phyloP scores from a whole-genome alignment of 2,797 vertebrate species.

The Gadopsis bispinosus region DNA sequence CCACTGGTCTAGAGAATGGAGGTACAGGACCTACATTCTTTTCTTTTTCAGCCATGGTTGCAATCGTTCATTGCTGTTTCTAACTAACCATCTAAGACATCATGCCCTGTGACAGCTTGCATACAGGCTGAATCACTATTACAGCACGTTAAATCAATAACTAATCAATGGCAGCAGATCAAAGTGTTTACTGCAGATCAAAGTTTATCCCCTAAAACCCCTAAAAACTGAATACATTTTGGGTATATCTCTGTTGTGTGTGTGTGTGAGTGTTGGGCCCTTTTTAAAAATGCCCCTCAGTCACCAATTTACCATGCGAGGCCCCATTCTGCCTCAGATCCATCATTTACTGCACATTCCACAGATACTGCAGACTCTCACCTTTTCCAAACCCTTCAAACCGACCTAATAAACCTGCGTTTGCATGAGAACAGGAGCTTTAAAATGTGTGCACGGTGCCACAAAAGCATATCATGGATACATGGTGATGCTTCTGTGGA shows the following conservation, averaged over 20 bases:
- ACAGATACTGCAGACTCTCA: slow-evolving; percentile 52
- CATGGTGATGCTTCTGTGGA: too few relatives aligned
- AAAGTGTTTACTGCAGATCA: not conserved
- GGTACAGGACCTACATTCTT: not conserved
- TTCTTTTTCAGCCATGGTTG: not conserved
- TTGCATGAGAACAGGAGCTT: slow-evolving; percentile 3
- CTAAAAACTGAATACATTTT: too few relatives aligned
- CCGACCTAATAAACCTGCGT: slow-evolving; percentile 25
- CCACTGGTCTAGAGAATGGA: too few relatives aligned
- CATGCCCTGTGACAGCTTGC: not conserved
- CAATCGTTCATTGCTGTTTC: not conserved
- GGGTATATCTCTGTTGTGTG: not conserved
- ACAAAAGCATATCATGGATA: too few relatives aligned
- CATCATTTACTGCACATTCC: slow-evolving; percentile 63
- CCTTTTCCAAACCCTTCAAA: slow-evolving; percentile 29
- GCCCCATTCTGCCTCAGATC: slow-evolving; percentile 24
- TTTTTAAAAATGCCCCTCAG: slow-evolving; percentile 30
- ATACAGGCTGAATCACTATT: not conserved
- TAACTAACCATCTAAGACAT: not conserved
- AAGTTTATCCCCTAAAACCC: too few relatives aligned
- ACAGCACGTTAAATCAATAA: not conserved
- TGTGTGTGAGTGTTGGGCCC: slow-evolving; percentile 42
- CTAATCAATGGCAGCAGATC: not conserved
- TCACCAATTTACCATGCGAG: slow-evolving; percentile 47
- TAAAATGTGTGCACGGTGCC: not conserved